A percentile compares a stretch with the other conserved stretches of the same genome.
phyloP scores from a whole-genome alignment of 2,113 vertebrate species.

The Scomber colias region DNA sequence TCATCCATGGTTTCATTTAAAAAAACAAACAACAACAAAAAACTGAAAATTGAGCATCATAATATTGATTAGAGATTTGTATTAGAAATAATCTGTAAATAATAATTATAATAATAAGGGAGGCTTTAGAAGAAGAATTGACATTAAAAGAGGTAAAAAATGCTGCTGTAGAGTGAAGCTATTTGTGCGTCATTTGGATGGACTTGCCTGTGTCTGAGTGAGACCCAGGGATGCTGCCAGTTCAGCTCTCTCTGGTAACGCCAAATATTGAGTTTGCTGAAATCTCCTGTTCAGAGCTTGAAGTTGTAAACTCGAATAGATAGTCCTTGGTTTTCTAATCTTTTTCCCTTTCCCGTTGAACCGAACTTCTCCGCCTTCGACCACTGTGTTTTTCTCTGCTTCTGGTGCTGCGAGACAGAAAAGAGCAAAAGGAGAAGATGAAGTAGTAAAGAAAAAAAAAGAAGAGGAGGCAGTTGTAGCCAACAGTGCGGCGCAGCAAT shows the following conservation, averaged over 20 bases:
- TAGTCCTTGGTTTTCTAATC: constrained; percentile 99
- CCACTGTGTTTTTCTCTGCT: constrained; percentile 97
- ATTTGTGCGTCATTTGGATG: not conserved
- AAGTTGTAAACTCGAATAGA: constrained; percentile 99
- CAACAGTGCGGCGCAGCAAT: constrained; percentile 82
- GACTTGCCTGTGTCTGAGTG: constrained; percentile 97
- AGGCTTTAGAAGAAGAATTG: not conserved
- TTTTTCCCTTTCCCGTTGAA: constrained; percentile 99
- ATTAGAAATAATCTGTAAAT: too few species aligned
- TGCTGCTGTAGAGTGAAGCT: constrained; percentile 34
- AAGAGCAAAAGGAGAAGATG: constrained; percentile 15
- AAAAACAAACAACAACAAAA: not conserved
- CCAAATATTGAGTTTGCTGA: constrained; percentile 98
- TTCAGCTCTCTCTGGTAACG: constrained; percentile 97
- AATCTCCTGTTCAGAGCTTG: constrained; percentile 98
- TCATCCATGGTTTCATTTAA: not conserved
- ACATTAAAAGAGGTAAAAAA: not conserved
- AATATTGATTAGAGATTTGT: not conserved
- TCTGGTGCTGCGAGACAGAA: constrained; percentile 84
- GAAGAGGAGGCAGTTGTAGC: constrained; percentile 72
- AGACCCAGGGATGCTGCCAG: constrained; percentile 97
- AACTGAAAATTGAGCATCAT: not conserved
- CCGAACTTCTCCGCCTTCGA: constrained; percentile 98
- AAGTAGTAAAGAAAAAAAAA: not conserved
- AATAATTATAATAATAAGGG: constrained; percentile 3